phyloP scores from a whole-genome alignment of 2,888 invertebrate species.

The Seladonia tumulorum region DNA sequence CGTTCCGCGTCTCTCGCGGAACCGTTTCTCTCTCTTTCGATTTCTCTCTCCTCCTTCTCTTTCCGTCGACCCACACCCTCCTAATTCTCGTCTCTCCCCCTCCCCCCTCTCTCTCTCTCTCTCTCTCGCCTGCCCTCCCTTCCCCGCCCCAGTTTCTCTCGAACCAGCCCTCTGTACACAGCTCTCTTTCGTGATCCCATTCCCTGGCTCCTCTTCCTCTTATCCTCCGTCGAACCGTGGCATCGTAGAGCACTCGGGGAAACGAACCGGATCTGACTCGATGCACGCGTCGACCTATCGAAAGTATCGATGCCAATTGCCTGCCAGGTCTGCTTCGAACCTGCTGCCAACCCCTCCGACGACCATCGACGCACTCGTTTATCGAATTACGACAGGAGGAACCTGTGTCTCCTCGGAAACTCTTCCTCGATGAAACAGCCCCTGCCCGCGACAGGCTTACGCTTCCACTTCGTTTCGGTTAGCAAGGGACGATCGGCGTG shows the following conservation, averaged over 20 bases:
- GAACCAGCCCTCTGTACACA: conserved; percentile 2
- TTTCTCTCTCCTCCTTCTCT: not conserved
- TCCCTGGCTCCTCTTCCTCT: conserved; percentile 48
- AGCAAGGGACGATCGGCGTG: conserved; percentile 38
- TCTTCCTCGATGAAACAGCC: conserved; percentile 42
- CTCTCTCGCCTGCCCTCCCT: not conserved
- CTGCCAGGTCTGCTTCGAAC: conserved; percentile 66
- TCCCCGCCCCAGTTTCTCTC: not conserved
- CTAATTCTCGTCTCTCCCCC: conserved; percentile 34
- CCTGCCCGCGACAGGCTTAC: conserved; percentile 16
- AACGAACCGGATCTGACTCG: conserved; percentile 79
- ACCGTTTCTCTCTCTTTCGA: conserved; percentile 27
- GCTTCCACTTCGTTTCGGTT: conserved; percentile 42
- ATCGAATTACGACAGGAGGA: conserved; percentile 74
- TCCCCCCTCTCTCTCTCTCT: too few relatives aligned
- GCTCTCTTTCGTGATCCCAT: conserved; percentile 23
- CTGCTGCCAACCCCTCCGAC: conserved; percentile 49
- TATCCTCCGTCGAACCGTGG: conserved; percentile 66
- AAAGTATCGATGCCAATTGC: conserved; percentile 81
- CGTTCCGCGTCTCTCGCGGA: conserved; percentile 55
- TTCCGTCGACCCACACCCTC: not conserved
- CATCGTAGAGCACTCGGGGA: conserved; percentile 75
- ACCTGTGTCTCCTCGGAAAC: conserved; percentile 65
- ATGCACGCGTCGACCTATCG: conserved; percentile 71
- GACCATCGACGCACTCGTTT: conserved; percentile 72